A percentile compares a stretch with the other conserved stretches of the same genome.
Conservation (phyloP, 2,888 invertebrate species). For the Perizoma flavofasciatum region DNA sequence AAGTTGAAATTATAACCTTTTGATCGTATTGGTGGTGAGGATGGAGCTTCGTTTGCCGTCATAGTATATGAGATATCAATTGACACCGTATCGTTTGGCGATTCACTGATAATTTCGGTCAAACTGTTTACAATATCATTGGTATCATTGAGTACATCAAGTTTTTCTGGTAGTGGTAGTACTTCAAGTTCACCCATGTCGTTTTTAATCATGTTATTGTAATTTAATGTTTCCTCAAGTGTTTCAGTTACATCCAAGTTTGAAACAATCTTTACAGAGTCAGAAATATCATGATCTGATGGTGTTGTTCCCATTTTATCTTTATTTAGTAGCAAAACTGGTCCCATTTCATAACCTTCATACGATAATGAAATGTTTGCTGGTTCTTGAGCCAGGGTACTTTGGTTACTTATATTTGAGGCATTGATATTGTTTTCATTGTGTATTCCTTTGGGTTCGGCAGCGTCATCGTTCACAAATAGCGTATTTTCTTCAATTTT, state of each 20-base stretch:
- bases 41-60: slow-evolving; percentile 43
- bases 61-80: slow-evolving; percentile 40
- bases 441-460: not conserved
- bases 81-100: slow-evolving; percentile 8
- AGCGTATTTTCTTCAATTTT: not conserved
- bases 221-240: slow-evolving; percentile 3
- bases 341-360: slow-evolving; percentile 50
- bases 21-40: slow-evolving; percentile 62
- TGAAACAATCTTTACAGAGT: slow-evolving; percentile 9
- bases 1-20: slow-evolving; percentile 73
- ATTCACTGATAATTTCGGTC: slow-evolving; percentile 23
- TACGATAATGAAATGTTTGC: slow-evolving; percentile 23
- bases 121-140: slow-evolving; percentile 17
- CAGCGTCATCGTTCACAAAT: not conserved
- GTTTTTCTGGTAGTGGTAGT: slow-evolving; percentile 4
- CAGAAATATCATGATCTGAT: slow-evolving; percentile 8
- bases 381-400: slow-evolving; percentile 11
- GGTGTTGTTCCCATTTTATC: slow-evolving; percentile 5
- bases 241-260: slow-evolving; percentile 8
- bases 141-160: slow-evolving; percentile 20
- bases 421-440: not conserved
- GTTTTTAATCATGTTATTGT: slow-evolving; percentile 8
- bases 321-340: slow-evolving; percentile 39
- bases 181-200: not conserved
- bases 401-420: not conserved